Conservation (phyloP, 2,797 vertebrate genomes). For the Xenopus petersii region DNA sequence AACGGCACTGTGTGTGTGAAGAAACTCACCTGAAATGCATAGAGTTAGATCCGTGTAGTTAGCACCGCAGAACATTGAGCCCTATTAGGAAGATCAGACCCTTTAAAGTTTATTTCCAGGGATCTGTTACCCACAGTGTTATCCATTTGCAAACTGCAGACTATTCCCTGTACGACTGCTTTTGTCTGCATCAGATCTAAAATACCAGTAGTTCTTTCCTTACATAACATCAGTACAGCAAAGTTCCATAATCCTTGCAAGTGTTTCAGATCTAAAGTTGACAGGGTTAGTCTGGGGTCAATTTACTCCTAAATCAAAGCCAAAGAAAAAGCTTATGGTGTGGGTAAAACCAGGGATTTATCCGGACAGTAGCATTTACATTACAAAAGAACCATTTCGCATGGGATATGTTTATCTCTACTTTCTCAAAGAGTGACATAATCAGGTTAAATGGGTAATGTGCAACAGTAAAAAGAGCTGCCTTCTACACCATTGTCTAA, state of each 20-base stretch:
- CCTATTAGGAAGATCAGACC: too few relatives aligned
- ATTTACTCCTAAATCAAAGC: conserved; percentile 56
- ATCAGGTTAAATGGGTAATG: conserved; percentile 49
- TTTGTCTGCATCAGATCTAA: too few relatives aligned
- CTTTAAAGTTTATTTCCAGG: too few relatives aligned
- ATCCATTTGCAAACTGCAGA: too few relatives aligned
- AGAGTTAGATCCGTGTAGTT: too few relatives aligned
- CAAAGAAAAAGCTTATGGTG: conserved; percentile 38
- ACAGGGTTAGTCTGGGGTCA: conserved; percentile 59
- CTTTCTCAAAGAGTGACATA: conserved; percentile 49
- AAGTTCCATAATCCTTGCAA: conserved; percentile 55
- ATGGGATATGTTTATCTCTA: conserved; percentile 52
- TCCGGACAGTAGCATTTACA: conserved; percentile 56
- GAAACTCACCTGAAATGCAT: too few relatives aligned
- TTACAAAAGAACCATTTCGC: conserved; percentile 57
- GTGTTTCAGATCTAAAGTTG: conserved; percentile 54
- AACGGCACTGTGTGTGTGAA: too few relatives aligned
- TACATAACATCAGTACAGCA: conserved; percentile 62
- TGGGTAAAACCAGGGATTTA: conserved; percentile 54
- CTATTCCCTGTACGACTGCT: too few relatives aligned
- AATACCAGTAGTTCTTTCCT: conserved; percentile 49
- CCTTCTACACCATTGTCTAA: conserved; percentile 26
- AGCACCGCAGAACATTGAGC: too few relatives aligned
- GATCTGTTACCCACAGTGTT: too few relatives aligned
- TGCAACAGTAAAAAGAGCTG: conserved; percentile 17